A percentile compares a stretch with the other conserved stretches of the same genome.
phyloP scores from a whole-genome alignment of 2,113 vertebrate species.

The Desmodus rotundus region DNA sequence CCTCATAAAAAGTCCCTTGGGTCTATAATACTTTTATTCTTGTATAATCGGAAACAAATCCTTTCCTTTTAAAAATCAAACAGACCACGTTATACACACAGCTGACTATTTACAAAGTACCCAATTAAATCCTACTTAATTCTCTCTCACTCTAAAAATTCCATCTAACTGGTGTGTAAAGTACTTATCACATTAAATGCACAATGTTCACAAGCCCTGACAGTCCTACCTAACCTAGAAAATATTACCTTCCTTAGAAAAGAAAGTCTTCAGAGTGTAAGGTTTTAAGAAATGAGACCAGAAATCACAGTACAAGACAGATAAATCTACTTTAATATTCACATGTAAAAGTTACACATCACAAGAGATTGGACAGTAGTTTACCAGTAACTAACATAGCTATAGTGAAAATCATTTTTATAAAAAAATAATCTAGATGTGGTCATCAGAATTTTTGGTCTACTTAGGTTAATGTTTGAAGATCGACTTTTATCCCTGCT shows the following conservation, averaged over 20 bases:
- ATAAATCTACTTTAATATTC: constrained; percentile 87
- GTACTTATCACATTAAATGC: constrained; percentile 72
- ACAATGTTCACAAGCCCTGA: constrained; percentile 62
- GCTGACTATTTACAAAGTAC: constrained; percentile 84
- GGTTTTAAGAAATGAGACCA: constrained; percentile 80
- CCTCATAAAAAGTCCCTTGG: constrained; percentile 71
- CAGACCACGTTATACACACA: constrained; percentile 79
- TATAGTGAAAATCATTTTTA: constrained; percentile 80
- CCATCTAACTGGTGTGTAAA: constrained; percentile 62
- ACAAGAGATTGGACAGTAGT: constrained; percentile 83
- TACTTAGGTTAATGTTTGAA: constrained; percentile 78
- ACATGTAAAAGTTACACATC: constrained; percentile 86
- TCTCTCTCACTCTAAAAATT: constrained; percentile 79
- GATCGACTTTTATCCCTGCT: constrained; percentile 79
- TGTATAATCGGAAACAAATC: constrained; percentile 83
- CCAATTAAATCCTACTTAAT: constrained; percentile 87
- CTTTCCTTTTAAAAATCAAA: constrained; percentile 79
- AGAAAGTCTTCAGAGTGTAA: constrained; percentile 43
- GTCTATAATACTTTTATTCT: constrained; percentile 79
- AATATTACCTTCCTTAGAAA: not conserved
- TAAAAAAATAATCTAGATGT: constrained; percentile 85
- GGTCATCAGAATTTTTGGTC: constrained; percentile 84
- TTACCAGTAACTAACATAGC: constrained; percentile 79
- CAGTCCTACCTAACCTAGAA: constrained; percentile 21
- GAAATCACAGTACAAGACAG: constrained; percentile 83